These are phyloP conservation scores for Chrysolina haemoptera DNA, from an alignment of 2,888 invertebrate species.

Conservation along the genomic window DNA sequence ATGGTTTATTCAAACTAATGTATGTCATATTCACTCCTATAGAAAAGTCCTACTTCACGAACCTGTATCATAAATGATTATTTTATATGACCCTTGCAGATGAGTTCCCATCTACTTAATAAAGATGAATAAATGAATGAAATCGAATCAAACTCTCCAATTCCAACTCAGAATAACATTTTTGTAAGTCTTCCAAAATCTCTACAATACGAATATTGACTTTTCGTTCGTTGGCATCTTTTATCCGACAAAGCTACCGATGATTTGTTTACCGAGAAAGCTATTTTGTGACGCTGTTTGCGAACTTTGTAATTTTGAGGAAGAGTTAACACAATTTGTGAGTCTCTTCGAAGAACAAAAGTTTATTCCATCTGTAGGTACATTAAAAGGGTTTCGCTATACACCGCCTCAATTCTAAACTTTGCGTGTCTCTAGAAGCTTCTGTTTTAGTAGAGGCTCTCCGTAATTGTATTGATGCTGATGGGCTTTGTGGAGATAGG, in stretches of 20 bases:
- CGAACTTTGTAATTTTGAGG: conserved; percentile 19
- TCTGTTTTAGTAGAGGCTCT: conserved; percentile 19
- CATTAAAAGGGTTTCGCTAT: conserved; percentile 26
- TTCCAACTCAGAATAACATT: too few species aligned
- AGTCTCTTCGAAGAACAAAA: conserved; percentile 10
- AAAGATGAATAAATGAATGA: too few species aligned
- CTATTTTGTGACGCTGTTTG: conserved; percentile 17
- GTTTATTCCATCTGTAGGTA: conserved; percentile 10
- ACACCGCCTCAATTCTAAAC: conserved; percentile 5
- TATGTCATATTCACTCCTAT: too few species aligned
- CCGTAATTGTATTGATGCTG: conserved; percentile 26
- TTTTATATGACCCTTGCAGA: too few species aligned
- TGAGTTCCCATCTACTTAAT: too few species aligned
- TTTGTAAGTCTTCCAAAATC: too few species aligned
- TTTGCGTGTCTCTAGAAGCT: conserved; percentile 5
- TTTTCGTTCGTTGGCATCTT: background rate
- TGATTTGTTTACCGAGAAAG: conserved; percentile 12
- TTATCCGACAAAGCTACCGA: background rate
- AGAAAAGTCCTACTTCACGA: too few species aligned
- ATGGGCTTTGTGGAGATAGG: conserved; percentile 11
- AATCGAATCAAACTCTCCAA: too few species aligned
- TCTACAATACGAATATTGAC: conserved; percentile 1
- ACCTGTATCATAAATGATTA: too few species aligned
- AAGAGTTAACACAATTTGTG: conserved; percentile 26
- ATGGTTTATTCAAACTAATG: too few species aligned